These are phyloP conservation scores for Machimus atricapillus DNA, from an alignment of 2,888 invertebrate species.

Conservation along the genomic window DNA sequence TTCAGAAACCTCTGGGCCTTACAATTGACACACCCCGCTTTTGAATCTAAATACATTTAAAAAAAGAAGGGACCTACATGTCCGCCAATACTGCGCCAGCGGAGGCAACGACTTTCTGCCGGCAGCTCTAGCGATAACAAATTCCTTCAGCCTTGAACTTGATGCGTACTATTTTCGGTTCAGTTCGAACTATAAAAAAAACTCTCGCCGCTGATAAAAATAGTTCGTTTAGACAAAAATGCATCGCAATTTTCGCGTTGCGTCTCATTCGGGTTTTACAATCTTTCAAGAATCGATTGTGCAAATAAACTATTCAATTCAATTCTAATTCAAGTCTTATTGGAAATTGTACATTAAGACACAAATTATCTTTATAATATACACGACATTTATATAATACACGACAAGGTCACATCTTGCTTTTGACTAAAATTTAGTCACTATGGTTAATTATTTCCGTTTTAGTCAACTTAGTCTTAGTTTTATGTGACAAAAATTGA, in stretches of 20 bases:
- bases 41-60: background rate
- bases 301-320: too few species aligned
- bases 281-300: background rate
- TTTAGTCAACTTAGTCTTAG: too few species aligned
- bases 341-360: too few species aligned
- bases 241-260: background rate
- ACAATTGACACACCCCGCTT: background rate
- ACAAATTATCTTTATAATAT: too few species aligned
- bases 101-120: background rate
- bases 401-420: too few species aligned
- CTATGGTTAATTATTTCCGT: too few species aligned
- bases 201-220: background rate
- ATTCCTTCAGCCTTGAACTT: slow-evolving; percentile 30
- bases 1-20: background rate
- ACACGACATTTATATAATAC: background rate
- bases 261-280: background rate
- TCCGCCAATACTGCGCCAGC: background rate
- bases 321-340: too few species aligned
- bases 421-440: too few species aligned
- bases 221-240: background rate
- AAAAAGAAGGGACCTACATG: background rate
- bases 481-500: too few species aligned
- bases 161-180: background rate
- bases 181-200: slow-evolving; percentile 8
- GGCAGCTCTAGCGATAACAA: slow-evolving; percentile 7